Evolutionary conservation across 2,113 vertebrate genomes (phyloP).

Genomic region (Phycodurus eques): DNA sequence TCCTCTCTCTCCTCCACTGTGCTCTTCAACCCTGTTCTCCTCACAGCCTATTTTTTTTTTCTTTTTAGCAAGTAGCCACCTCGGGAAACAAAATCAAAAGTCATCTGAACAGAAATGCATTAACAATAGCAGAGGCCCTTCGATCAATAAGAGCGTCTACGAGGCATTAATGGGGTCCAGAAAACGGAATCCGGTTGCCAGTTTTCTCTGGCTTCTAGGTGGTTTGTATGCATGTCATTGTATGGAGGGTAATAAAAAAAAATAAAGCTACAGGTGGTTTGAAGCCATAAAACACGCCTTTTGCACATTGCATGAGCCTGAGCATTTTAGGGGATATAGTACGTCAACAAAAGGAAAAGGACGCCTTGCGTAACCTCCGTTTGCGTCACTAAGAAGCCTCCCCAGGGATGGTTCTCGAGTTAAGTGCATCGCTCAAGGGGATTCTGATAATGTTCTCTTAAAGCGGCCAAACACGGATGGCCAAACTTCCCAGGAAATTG

Average conservation of each 20-base stretch:
- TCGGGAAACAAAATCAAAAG: conserved; percentile 56
- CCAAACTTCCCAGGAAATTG: not conserved
- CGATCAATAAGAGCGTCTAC: conserved; percentile 62
- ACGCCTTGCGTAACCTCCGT: not conserved
- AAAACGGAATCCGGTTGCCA: conserved; percentile 58
- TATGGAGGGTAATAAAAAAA: not conserved
- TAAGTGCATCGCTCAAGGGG: not conserved
- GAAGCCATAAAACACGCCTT: not conserved
- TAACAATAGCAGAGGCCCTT: conserved; percentile 53
- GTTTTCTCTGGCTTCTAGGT: conserved; percentile 23
- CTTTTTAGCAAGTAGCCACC: conserved; percentile 42
- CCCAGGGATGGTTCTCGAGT: not conserved
- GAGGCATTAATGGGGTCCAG: conserved; percentile 62
- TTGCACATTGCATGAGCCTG: not conserved
- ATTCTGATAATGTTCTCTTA: not conserved
- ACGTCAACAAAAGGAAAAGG: not conserved
- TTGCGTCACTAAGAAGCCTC: not conserved
- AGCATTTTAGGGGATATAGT: not conserved
- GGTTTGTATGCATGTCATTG: conserved; percentile 24
- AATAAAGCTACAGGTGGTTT: not conserved
- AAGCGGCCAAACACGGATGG: not conserved
- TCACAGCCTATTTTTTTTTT: conserved; percentile 3
- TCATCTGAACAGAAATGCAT: conserved; percentile 51
- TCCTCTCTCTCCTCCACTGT: not conserved
- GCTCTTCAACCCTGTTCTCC: not conserved